Evolutionary conservation across 2,888 invertebrate genomes (phyloP), one percentile per base, ranked within the genome.

Genomic region (Pandemis cinnamomeana): DNA sequence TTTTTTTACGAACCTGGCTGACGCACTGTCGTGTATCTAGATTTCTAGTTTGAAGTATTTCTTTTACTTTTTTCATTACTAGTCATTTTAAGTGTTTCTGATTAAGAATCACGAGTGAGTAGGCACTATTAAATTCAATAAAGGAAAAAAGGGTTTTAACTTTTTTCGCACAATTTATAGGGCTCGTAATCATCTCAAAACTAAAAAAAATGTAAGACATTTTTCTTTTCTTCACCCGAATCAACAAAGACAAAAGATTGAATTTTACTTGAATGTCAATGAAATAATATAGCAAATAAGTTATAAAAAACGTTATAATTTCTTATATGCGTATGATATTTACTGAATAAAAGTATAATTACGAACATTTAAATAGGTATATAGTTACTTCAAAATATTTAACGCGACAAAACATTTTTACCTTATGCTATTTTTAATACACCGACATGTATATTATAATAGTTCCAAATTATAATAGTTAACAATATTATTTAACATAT

Each of bases 291-390:
- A 11, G 11, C 2, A 58, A 27, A 27, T 46, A 63, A 63, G 46
- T 46, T 64, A 46, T 20, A 20, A 46, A 62, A 46, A 46, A 46
- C 63, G 10, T 64, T 64, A 64, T 64, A 64, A 64, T 64, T 64
- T 46, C 46, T 64, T 46, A 64, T 46, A 46, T 15, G 7, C n/a
- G n/a, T 42, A 62, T n/a, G n/a, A 46, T 13, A 46, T 64, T n/a
- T 27, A 64, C 41, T 64, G 44, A 8, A 64, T 46, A 58, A 10
- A 58, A 58, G 11, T 58, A 58, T 20, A 58, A 11, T 27, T 15
- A 64, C 44, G 15, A 64, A 64, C 63, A 64, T 27, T 64, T n/a
- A 46, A 15, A 64, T 46, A 62, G 1, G 4, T 42, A 46, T 46
- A 20, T 8, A 20, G 20, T 55, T 44, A 42, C 15, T 42, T 15